A percentile compares a stretch with the other conserved stretches of the same genome.
These are phyloP conservation scores for Dryobota labecula DNA, from an alignment of 2,888 invertebrate species.

Conservation along the genomic window DNA sequence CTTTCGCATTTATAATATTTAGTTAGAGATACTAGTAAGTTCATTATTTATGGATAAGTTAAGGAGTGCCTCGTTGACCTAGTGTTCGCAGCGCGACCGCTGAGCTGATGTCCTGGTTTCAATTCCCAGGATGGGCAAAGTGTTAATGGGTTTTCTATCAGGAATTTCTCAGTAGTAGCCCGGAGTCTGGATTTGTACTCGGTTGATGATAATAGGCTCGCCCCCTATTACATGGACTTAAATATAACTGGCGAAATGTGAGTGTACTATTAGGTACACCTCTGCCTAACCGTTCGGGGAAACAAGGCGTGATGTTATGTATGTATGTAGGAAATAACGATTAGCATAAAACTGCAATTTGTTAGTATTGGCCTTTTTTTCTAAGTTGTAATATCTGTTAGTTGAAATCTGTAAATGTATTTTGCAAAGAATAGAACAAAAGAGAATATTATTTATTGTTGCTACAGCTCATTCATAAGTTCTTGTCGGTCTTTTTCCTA, in stretches of 20 bases:
- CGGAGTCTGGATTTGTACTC: no score
- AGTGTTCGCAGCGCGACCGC: no score
- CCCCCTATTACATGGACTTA: no score
- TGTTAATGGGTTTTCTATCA: no score
- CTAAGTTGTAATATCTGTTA: not conserved
- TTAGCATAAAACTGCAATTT: not conserved
- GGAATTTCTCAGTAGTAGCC: no score
- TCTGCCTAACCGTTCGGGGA: not conserved
- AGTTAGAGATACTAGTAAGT: no score
- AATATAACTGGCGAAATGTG: not conserved
- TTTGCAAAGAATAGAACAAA: not conserved
- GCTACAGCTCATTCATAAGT: not conserved
- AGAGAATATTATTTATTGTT: not conserved
- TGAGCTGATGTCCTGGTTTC: no score
- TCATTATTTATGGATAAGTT: not conserved
- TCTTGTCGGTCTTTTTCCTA: not conserved
- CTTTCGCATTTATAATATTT: no score
- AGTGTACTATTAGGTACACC: not conserved
- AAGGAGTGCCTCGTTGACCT: not conserved
- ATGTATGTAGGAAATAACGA: not conserved
- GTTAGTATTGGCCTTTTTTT: not conserved
- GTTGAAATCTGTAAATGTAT: not conserved
- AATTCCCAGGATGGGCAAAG: no score
- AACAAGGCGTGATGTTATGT: not conserved
- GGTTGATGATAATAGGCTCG: no score